phyloP scores from a whole-genome alignment of 1,140 invertebrate genomes.

The Agrilus planipennis region DNA sequence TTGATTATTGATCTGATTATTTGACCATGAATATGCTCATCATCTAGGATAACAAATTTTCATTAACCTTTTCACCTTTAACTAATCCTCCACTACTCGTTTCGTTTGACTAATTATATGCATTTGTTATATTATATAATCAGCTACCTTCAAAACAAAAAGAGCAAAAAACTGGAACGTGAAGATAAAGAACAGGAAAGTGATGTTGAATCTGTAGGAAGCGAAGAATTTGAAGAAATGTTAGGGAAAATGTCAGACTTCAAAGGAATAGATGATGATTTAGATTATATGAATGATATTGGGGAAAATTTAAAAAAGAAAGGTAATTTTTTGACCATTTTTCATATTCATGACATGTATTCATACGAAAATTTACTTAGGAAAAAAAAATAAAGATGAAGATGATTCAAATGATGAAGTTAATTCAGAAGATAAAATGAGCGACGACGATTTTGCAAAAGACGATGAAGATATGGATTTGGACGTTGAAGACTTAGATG shows the following conservation, averaged over 20 bases:
- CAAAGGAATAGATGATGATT: constrained; percentile 36
- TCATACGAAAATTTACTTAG: constrained; percentile 26
- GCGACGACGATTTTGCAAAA: constrained; percentile 23
- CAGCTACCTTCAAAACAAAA: constrained; percentile 40
- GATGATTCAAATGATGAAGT: constrained; percentile 34
- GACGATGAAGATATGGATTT: constrained; percentile 16
- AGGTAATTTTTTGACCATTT: too few relatives aligned
- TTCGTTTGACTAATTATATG: too few relatives aligned
- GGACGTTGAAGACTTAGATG: constrained; percentile 17
- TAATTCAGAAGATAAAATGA: constrained; percentile 35
- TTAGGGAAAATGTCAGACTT: constrained; percentile 49
- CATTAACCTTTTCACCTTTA: not conserved
- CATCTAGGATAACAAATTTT: too few relatives aligned
- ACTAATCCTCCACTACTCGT: not conserved
- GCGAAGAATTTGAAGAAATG: constrained; percentile 83
- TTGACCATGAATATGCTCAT: too few relatives aligned
- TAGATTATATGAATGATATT: constrained; percentile 45
- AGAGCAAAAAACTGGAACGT: constrained; percentile 20
- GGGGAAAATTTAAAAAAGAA: constrained; percentile 32
- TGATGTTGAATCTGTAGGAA: constrained; percentile 71
- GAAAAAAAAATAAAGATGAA: constrained; percentile 33
- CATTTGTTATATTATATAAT: too few relatives aligned
- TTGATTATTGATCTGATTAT: too few relatives aligned
- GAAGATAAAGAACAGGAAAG: constrained; percentile 34
- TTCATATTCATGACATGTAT: too few relatives aligned